Evolutionary conservation across 2,888 invertebrate genomes (phyloP).

Genomic region (Cryptophagus acutangulus): DNA sequence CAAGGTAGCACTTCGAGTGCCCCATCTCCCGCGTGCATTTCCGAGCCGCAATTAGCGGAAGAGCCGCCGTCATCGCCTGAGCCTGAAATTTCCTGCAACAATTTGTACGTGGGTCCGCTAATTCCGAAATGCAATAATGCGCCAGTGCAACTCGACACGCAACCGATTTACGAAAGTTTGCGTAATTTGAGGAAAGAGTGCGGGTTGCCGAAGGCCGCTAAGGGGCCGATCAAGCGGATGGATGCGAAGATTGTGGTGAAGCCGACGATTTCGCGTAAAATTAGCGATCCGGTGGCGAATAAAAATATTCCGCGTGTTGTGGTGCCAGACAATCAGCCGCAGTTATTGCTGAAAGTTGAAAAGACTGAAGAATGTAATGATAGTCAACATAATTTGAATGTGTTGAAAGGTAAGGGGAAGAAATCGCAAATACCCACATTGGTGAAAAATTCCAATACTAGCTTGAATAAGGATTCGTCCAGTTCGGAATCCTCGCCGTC

Average conservation of each 20-base stretch:
- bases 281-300: conserved; percentile 25
- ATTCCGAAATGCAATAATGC: conserved; percentile 44
- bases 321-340: conserved; percentile 38
- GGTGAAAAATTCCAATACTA: conserved; percentile 33
- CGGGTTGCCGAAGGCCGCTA: conserved; percentile 11
- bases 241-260: conserved; percentile 61
- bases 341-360: conserved; percentile 13
- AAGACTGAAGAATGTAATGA: conserved; percentile 8
- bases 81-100: conserved; percentile 52
- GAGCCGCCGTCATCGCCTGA: conserved; percentile 49
- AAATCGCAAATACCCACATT: conserved; percentile 44
- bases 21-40: conserved; percentile 42
- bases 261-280: conserved; percentile 49
- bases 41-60: conserved; percentile 49
- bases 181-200: conserved; percentile 19
- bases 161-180: conserved; percentile 40
- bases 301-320: conserved; percentile 52
- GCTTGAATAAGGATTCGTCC: conserved; percentile 42
- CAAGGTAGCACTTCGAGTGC: conserved; percentile 38
- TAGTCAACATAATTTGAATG: background rate
- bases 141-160: conserved; percentile 33
- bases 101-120: conserved; percentile 54
- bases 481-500: conserved; percentile 54
- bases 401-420: conserved; percentile 23
- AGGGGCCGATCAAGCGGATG: conserved; percentile 38